Base-by-base conservation (phyloP, 1,140 invertebrate genomes). In the Mactra quadrangularis region DNA sequence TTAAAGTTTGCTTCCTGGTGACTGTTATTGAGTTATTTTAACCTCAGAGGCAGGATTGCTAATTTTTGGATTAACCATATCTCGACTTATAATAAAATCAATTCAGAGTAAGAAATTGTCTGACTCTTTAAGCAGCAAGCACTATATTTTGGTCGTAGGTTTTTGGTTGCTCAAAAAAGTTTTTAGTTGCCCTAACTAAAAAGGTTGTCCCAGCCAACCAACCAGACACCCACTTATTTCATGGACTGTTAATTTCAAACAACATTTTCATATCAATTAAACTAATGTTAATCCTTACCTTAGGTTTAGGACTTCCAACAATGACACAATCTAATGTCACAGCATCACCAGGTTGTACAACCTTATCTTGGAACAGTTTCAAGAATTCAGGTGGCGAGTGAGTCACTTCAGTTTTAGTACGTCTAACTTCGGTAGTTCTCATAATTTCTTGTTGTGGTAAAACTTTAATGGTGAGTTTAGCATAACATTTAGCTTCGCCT, bases 321-420 rank as follows among this genome's bases (percentile, higher is more conserved):
- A 96, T 95, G 27, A 95, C 94, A 86, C 96, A 96, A 87, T 96
- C 96, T 86, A 97, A 96, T 88, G 95, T 96, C 1, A 95, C 94
- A 11, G 94, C 89, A 1, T 94, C 92, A n/a, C 95, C 95, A 66
- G 92, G 90, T 75, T 90, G 90, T 17, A 94, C 92, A 9, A 78
- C 85, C 62, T 87, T 81, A 78, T 93, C 92, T 45, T 88, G 87
- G 86, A 93, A 93, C 1, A 93, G 87, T 82, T 87, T 90, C 57
- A 85, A 81, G 84, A 93, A 92, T 79, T 93, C 91, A 19, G 93
- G 93, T 57, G 92, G 90, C 1, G 79, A 83, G n/a, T 91, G 89
- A 59, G 86, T 87, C 13, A 89, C 25, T 62, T 86, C 77, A 22
- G 70, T 72, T 15, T 45, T 77, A 17, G 68, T 82, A 27, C 71